These are phyloP conservation scores for Tupaia chinensis DNA, from an alignment of 2,113 vertebrate species.

Conservation along the genomic window DNA sequence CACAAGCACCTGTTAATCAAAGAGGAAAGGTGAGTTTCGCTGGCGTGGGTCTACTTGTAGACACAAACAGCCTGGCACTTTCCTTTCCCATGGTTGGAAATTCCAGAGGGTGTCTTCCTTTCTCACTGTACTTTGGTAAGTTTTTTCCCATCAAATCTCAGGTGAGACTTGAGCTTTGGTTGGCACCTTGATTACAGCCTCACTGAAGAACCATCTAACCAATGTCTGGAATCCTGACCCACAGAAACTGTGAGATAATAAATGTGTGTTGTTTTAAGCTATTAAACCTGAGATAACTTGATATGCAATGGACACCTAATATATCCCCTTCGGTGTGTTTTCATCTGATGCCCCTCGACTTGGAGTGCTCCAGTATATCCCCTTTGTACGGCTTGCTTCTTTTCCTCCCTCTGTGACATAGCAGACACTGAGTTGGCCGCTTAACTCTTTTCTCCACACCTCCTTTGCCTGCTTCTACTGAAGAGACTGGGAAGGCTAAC, in stretches of 20 bases:
- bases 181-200: not conserved
- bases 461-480: not conserved
- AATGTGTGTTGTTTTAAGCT: not conserved
- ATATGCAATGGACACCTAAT: not conserved
- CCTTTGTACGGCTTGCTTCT: not conserved
- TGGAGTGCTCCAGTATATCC: not conserved
- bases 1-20: conserved; percentile 24
- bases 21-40: not conserved
- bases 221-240: not conserved
- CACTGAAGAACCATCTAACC: not conserved
- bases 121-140: not conserved
- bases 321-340: not conserved
- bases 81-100: not conserved
- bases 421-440: not conserved
- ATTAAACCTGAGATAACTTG: not conserved
- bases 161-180: not conserved
- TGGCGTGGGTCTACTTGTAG: too few species aligned
- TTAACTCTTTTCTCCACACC: not conserved
- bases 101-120: not conserved
- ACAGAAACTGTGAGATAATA: not conserved
- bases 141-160: not conserved
- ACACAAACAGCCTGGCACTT: not conserved
- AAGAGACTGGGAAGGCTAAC: not conserved
- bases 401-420: not conserved
- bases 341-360: not conserved